These are phyloP conservation scores for Cacatua alba DNA, from an alignment of 2,113 vertebrate species.

Conservation along the genomic window DNA sequence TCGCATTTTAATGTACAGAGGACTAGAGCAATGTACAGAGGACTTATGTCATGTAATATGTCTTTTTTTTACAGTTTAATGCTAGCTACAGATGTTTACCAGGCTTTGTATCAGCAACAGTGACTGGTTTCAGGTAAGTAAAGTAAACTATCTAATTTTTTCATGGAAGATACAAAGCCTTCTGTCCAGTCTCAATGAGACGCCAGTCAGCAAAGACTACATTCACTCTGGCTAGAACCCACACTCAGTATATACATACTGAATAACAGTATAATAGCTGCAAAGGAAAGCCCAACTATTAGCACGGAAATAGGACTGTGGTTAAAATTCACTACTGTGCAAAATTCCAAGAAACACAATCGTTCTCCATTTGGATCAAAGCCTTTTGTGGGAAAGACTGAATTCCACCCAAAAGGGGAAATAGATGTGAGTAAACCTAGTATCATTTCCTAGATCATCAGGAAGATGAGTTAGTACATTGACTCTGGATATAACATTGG, in stretches of 20 bases:
- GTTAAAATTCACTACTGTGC: not conserved
- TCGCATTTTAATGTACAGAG: not conserved
- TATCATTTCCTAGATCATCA: not conserved
- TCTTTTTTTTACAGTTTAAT: constrained; percentile 71
- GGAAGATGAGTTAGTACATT: not conserved
- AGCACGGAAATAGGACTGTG: not conserved
- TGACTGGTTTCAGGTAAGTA: constrained; percentile 74
- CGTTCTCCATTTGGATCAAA: not conserved
- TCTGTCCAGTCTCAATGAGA: not conserved
- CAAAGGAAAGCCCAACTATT: not conserved
- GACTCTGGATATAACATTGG: not conserved
- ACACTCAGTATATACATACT: no score
- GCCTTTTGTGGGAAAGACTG: not conserved
- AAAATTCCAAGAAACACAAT: not conserved
- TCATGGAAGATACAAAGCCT: not conserved
- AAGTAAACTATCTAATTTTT: not conserved
- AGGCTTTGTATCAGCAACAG: constrained; percentile 64
- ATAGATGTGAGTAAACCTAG: not conserved
- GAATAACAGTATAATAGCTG: not conserved
- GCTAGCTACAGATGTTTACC: constrained; percentile 69
- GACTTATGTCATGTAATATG: not conserved
- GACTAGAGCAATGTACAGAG: not conserved
- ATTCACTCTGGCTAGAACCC: not conserved
- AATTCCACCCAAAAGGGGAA: not conserved
- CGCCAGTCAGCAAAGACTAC: not conserved